phyloP scores from a whole-genome alignment of 1,140 invertebrate species.

The Magallana gigas region DNA sequence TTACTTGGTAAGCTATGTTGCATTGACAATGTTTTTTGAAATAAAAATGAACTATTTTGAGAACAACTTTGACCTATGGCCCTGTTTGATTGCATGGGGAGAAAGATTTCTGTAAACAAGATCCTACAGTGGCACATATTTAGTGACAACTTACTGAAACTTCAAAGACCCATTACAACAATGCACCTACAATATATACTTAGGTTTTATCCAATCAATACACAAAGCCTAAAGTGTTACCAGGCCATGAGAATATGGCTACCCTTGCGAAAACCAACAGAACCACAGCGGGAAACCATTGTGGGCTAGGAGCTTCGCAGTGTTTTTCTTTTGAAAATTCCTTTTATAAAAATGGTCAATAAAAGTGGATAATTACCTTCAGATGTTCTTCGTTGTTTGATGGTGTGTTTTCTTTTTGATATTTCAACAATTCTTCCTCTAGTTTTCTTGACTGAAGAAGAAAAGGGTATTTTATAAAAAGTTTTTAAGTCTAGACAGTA shows the following conservation, averaged over 20 bases:
- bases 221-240: not conserved
- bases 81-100: too few species aligned
- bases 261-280: not conserved
- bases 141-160: not conserved
- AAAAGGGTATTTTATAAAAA: not conserved
- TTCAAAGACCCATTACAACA: not conserved
- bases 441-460: constrained; percentile 48
- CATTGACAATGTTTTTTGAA: too few species aligned
- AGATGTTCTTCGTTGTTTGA: constrained; percentile 46
- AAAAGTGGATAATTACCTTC: constrained; percentile 40
- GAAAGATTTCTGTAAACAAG: too few species aligned
- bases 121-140: not conserved
- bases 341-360: not conserved
- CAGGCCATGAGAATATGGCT: not conserved
- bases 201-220: constrained; percentile 6
- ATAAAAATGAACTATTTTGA: too few species aligned
- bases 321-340: constrained; percentile 15
- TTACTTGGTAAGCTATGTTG: too few species aligned
- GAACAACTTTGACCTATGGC: too few species aligned
- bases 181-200: constrained; percentile 13
- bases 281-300: not conserved
- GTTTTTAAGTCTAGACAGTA: constrained; percentile 30
- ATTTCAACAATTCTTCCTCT: constrained; percentile 51
- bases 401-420: constrained; percentile 41
- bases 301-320: not conserved